A percentile compares a stretch with the other conserved stretches of the same genome.
Conservation (phyloP, 2,797 vertebrate species). For the Sebastes umbrosus region DNA sequence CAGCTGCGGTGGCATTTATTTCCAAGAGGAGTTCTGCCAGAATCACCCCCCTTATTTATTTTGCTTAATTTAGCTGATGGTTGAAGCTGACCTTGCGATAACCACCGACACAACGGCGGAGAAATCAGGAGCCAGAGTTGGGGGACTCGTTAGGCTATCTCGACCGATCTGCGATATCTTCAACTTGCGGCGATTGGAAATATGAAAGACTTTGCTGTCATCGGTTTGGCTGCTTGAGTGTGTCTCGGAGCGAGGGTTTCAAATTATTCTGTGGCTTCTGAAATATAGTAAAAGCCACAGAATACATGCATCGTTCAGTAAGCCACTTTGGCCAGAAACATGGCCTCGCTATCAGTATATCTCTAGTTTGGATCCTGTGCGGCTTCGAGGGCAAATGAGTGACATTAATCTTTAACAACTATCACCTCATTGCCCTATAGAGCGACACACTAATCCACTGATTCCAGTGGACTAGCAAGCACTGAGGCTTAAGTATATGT, state of each 20-base stretch:
- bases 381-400: constrained; percentile 37
- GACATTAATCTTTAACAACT: constrained; percentile 29
- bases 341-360: constrained; percentile 15
- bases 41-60: constrained; percentile 52
- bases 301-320: constrained; percentile 27
- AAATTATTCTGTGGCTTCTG: constrained; percentile 44
- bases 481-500: constrained; percentile 1
- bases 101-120: constrained; percentile 33
- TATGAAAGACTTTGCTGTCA: constrained; percentile 37
- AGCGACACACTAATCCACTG: constrained; percentile 17
- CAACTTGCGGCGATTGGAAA: constrained; percentile 35
- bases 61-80: constrained; percentile 62
- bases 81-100: constrained; percentile 49
- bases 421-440: constrained; percentile 26
- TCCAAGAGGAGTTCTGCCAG: constrained; percentile 45
- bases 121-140: constrained; percentile 37
- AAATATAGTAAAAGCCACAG: constrained; percentile 34
- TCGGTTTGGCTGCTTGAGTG: constrained; percentile 32
- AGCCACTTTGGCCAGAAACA: constrained; percentile 24
- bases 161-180: constrained; percentile 40
- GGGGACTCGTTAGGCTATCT: constrained; percentile 42
- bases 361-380: constrained; percentile 16
- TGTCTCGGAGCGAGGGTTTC: constrained; percentile 37
- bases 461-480: constrained; percentile 4
- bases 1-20: constrained; percentile 56